Conservation (phyloP, 2,888 invertebrate genomes). For the Myathropa florea region DNA sequence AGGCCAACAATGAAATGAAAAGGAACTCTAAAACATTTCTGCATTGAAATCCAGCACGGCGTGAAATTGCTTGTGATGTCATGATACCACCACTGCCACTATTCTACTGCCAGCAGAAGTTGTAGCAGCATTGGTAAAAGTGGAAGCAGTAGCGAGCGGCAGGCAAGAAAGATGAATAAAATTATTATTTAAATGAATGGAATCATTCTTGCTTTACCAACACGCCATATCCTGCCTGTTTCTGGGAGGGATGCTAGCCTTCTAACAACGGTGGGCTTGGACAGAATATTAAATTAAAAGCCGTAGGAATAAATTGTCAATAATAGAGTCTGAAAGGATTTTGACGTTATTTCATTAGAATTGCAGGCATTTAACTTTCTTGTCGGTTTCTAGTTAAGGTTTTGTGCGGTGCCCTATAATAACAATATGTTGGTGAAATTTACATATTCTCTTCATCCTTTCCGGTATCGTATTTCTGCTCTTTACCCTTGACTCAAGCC, state of each 20-base stretch:
- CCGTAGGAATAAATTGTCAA: conserved; percentile 52
- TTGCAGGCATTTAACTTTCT: conserved; percentile 49
- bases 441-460: conserved; percentile 21
- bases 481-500: background rate
- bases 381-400: conserved; percentile 22
- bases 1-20: conserved; percentile 57
- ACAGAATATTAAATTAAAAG: conserved; percentile 63
- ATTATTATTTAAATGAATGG: conserved; percentile 67
- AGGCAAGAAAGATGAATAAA: conserved; percentile 63
- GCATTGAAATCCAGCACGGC: conserved; percentile 64
- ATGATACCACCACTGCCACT: conserved; percentile 34
- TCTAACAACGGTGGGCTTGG: conserved; percentile 26
- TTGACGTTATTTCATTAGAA: conserved; percentile 56
- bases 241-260: conserved; percentile 1
- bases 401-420: conserved; percentile 19
- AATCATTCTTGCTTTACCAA: conserved; percentile 54
- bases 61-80: conserved; percentile 68
- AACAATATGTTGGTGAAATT: conserved; percentile 40
- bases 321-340: conserved; percentile 60
- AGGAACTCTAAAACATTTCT: conserved; percentile 62
- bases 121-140: background rate
- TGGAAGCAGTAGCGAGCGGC: conserved; percentile 11
- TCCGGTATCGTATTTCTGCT: conserved; percentile 13
- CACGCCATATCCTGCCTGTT: conserved; percentile 21
- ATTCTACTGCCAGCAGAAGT: background rate